Conservation (phyloP, 2,797 vertebrate species). For the Danio choprae region DNA sequence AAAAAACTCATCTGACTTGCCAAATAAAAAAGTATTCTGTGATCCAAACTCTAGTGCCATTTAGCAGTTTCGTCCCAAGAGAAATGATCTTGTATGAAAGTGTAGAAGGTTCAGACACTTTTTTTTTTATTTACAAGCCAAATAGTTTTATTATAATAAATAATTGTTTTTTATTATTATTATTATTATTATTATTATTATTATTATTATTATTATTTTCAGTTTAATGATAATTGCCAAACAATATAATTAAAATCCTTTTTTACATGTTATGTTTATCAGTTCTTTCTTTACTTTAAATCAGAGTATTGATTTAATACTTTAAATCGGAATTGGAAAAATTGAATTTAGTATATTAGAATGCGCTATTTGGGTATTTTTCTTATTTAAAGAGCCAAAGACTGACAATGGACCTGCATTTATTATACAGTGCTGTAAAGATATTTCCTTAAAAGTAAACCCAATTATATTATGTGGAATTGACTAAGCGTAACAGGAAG, state of each 20-base stretch:
- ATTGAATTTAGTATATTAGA: too few relatives aligned
- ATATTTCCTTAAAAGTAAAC: not conserved
- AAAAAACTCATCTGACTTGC: conserved; percentile 35
- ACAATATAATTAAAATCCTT: conserved; percentile 22
- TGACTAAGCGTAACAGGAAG: not conserved
- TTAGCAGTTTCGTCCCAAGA: conserved; percentile 7
- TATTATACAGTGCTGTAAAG: not conserved
- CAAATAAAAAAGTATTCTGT: conserved; percentile 50
- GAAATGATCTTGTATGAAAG: not conserved
- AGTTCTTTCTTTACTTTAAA: conserved; percentile 5
- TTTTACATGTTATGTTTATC: conserved; percentile 1
- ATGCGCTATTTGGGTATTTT: too few relatives aligned
- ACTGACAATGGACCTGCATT: not conserved
- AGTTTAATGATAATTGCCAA: conserved; percentile 34
- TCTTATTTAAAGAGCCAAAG: not conserved
- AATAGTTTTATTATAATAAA: not conserved
- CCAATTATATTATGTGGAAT: not conserved
- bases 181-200: not conserved
- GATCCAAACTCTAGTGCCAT: conserved; percentile 27
- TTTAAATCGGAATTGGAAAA: too few relatives aligned
- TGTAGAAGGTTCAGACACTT: not conserved
- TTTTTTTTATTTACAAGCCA: conserved; percentile 48
- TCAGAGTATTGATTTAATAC: not conserved
- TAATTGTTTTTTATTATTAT: too few relatives aligned
- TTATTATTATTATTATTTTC: conserved; percentile 2